Conservation (phyloP, 2,888 invertebrate genomes). For the Athrips mouffetella region DNA sequence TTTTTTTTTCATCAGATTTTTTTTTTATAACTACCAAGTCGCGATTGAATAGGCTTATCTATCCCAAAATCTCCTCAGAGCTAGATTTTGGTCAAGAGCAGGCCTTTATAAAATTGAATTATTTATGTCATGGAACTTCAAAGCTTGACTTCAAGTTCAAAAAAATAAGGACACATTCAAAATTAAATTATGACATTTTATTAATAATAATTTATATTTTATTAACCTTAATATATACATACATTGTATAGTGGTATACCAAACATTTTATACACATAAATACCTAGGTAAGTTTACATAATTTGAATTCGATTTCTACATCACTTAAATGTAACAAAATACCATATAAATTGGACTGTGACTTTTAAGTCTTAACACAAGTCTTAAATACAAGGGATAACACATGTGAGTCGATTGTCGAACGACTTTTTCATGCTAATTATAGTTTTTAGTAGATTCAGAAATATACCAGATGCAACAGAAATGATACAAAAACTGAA, state of each 20-base stretch:
- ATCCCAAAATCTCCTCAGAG: too few species aligned
- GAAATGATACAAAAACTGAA: background rate
- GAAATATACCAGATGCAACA: background rate
- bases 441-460: too few species aligned
- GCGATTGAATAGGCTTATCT: too few species aligned
- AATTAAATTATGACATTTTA: constrained; percentile 30
- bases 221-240: constrained; percentile 28
- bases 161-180: too few species aligned
- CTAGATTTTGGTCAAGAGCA: too few species aligned
- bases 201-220: constrained; percentile 21
- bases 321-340: constrained; percentile 5
- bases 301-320: constrained; percentile 19
- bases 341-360: constrained; percentile 6
- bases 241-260: constrained; percentile 30
- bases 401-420: too few species aligned
- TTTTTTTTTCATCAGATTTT: too few species aligned
- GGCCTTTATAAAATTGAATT: background rate
- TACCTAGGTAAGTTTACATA: constrained; percentile 28
- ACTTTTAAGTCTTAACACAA: background rate
- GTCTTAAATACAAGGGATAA: too few species aligned
- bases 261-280: constrained; percentile 32
- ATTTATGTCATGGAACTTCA: too few species aligned
- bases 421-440: too few species aligned
- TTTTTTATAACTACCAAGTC: too few species aligned
- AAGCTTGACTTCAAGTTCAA: too few species aligned